Base-by-base conservation (phyloP, 64 coral and sea anemone species). In the Orbicella faveolata region DNA sequence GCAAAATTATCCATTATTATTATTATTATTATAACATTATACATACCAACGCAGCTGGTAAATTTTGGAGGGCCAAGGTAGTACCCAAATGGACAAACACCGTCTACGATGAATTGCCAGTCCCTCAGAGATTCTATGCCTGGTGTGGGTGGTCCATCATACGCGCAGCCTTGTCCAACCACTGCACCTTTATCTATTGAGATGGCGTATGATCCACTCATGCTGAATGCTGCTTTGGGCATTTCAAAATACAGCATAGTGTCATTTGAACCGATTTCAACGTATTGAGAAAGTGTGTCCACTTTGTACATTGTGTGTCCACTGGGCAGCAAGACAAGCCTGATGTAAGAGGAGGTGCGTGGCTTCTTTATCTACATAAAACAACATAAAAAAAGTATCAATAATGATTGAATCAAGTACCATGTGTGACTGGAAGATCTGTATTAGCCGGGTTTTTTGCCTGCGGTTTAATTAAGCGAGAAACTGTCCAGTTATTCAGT, bases 181-280 rank as follows among this genome's bases (percentile, higher is more conserved):
- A 82, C 79, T 20, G 79, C 79, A 20, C 79, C 79, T 64, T 6
- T 57, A 82, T 82, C 79, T 21, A 82, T 82, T 18, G 65, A 65
- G 33, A 82, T 82, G 34, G 79, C 57, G 79, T 82, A 82, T 11
- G 79, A 82, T 14, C 79, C 79, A 20, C 10, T 66, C 79, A 82
- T 82, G 8, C 79, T 82, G 16, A 82, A 61, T 9, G 57, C 79
- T 19, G 79, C 79, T 36, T 36, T 41, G 6, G 79, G 79, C 57
- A 64, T n/a, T 63, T 34, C 33, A 36, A 82, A 63, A 6, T 18
- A 11, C 79, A 82, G 57, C 1, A 4, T 61, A 17, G 35, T 82
- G 44, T 18, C 7, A 18, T 80, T 61, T 20, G 30, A 37, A 9
- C 34, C 63, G 30, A 82, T 63, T 63, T 2, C 3, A 26, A 64